phyloP scores from a whole-genome alignment of 2,888 invertebrate species.

The Andrena camellia region DNA sequence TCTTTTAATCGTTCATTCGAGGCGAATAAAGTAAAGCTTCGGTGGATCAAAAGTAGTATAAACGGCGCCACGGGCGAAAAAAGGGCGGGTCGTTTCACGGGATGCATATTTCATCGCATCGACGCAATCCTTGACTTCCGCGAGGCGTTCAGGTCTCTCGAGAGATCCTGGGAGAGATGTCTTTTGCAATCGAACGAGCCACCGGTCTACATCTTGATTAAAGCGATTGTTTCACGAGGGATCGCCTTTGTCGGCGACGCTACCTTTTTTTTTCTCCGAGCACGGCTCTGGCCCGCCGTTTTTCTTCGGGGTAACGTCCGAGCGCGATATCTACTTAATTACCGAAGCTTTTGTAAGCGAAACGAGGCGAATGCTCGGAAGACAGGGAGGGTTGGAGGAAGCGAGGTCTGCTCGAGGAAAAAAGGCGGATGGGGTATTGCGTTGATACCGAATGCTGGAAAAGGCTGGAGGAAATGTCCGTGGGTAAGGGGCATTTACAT shows the following conservation, averaged over 20 bases:
- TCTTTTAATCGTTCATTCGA: too few relatives aligned
- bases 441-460: constrained; percentile 66
- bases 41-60: neutral
- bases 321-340: constrained; percentile 73
- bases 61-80: neutral
- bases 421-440: constrained; percentile 34
- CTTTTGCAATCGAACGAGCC: constrained; percentile 44
- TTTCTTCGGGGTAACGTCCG: constrained; percentile 44
- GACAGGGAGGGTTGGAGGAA: constrained; percentile 31
- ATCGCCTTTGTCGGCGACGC: constrained; percentile 41
- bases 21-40: too few relatives aligned
- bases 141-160: constrained; percentile 18
- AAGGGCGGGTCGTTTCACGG: neutral
- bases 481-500: constrained; percentile 74
- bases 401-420: constrained; percentile 5
- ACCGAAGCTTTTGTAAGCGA: constrained; percentile 73
- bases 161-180: constrained; percentile 36
- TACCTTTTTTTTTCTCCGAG: neutral
- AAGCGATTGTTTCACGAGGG: constrained; percentile 62
- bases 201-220: constrained; percentile 58
- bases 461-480: constrained; percentile 71
- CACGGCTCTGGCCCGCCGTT: constrained; percentile 13
- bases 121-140: constrained; percentile 30
- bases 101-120: constrained; percentile 51
- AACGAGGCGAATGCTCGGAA: constrained; percentile 51